Percentiles rank a stretch among this genome's conserved stretches.
phyloP scores from a whole-genome alignment of 2,797 vertebrate genomes.

The Arrhamphus sclerolepis region DNA sequence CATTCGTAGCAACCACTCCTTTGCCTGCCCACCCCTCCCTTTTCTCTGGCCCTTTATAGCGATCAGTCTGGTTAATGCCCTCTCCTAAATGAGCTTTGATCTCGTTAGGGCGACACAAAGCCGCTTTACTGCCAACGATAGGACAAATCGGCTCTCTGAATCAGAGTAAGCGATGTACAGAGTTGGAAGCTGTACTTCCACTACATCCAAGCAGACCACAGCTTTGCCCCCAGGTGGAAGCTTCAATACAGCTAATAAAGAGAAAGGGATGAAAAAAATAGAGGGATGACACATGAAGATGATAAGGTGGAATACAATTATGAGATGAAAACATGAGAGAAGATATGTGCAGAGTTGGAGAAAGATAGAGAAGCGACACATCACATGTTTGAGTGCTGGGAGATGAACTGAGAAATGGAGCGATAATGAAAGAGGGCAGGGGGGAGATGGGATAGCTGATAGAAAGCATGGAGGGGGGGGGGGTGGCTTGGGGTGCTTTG shows the following conservation, averaged over 20 bases:
- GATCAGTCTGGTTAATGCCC: slow-evolving; percentile 76
- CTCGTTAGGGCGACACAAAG: slow-evolving; percentile 80
- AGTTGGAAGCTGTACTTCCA: slow-evolving; percentile 37
- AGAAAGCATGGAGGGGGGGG: not conserved
- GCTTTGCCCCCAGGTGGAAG: slow-evolving; percentile 38
- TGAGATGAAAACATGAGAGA: slow-evolving; percentile 10
- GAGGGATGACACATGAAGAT: not conserved
- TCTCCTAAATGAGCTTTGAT: slow-evolving; percentile 81
- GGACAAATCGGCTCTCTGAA: slow-evolving; percentile 72
- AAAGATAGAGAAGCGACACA: not conserved
- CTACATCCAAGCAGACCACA: slow-evolving; percentile 49
- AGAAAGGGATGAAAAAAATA: not conserved
- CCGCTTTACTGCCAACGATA: slow-evolving; percentile 82
- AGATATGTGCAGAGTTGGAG: not conserved
- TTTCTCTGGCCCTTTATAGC: slow-evolving; percentile 59
- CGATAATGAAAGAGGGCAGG: slow-evolving; percentile 37
- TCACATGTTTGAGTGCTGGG: slow-evolving; percentile 23
- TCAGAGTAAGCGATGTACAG: slow-evolving; percentile 14
- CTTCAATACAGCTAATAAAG: slow-evolving; percentile 38
- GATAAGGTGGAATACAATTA: not conserved
- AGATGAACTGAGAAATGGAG: slow-evolving; percentile 11
- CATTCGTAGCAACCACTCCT: slow-evolving; percentile 21
- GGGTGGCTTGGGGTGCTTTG: slow-evolving; percentile 1
- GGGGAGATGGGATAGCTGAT: slow-evolving; percentile 7
- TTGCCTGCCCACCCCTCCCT: not conserved